Evolutionary conservation across 53 echinoderm and acorn worm species (phyloP).

Genomic region (Temnopleurus reevesii): DNA sequence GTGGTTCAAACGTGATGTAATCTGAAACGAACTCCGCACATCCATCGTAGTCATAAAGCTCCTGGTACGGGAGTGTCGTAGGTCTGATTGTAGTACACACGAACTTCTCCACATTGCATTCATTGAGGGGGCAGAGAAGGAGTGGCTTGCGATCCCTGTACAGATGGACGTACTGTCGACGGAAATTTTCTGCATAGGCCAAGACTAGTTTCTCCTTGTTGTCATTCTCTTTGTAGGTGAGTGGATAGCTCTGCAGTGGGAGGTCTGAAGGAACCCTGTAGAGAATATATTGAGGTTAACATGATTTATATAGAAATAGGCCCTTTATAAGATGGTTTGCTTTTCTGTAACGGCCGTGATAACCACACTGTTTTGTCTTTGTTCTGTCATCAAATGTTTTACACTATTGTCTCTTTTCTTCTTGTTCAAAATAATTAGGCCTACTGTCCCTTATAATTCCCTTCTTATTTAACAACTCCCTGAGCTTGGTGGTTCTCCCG

Average conservation of each 20-base stretch:
- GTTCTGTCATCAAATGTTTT: too few relatives aligned
- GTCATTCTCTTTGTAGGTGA: constrained; percentile 84
- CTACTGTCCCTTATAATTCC: too few relatives aligned
- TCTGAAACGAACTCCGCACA: constrained; percentile 97
- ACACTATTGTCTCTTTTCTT: too few relatives aligned
- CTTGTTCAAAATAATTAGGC: too few relatives aligned
- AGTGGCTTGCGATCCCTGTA: constrained; percentile 96
- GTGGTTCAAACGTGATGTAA: constrained; percentile 86
- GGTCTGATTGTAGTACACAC: constrained; percentile 94
- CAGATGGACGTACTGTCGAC: constrained; percentile 97
- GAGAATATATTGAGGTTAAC: too few relatives aligned
- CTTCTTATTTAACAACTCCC: too few relatives aligned
- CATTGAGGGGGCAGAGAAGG: constrained; percentile 87
- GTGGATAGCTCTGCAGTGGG: constrained; percentile 66
- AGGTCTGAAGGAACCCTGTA: constrained; percentile 56
- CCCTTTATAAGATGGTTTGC: too few relatives aligned
- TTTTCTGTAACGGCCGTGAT: too few relatives aligned
- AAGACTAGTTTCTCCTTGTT: constrained; percentile 92
- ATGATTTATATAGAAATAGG: too few relatives aligned
- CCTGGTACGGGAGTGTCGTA: constrained; percentile 84
- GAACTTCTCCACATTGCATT: constrained; percentile 93
- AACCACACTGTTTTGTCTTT: too few relatives aligned
- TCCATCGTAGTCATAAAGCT: constrained; percentile 92
- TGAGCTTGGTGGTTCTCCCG: too few relatives aligned
- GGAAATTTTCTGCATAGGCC: constrained; percentile 96